phyloP scores from a whole-genome alignment of 2,797 vertebrate genomes.

The Cheirogaleus major region DNA sequence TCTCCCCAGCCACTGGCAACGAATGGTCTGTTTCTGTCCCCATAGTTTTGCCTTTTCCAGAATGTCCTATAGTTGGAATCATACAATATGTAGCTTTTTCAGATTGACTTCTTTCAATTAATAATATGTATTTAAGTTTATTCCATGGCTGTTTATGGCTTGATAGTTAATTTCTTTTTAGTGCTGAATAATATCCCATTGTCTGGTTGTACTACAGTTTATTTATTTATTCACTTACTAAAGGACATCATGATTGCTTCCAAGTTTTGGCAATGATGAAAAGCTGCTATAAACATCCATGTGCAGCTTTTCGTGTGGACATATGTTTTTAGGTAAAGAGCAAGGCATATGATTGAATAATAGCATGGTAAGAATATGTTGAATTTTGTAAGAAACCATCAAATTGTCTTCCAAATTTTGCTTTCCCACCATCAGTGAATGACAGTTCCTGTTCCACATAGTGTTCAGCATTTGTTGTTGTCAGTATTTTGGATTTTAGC shows the following conservation, averaged over 20 bases:
- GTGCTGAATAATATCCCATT: background rate
- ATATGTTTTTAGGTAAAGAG: background rate
- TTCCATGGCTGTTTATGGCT: background rate
- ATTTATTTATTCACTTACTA: background rate
- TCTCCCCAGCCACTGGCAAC: background rate
- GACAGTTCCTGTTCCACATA: background rate
- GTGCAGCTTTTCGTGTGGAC: background rate
- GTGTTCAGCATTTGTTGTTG: background rate
- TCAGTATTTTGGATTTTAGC: background rate
- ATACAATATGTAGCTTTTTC: background rate
- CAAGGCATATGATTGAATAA: background rate
- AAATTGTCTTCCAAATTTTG: background rate
- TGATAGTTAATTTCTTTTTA: background rate
- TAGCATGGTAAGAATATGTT: background rate
- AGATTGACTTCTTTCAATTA: background rate
- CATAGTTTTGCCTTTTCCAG: background rate
- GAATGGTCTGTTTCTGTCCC: background rate
- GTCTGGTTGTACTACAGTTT: background rate
- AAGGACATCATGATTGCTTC: background rate
- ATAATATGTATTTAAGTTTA: background rate
- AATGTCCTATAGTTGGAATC: background rate
- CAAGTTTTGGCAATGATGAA: background rate
- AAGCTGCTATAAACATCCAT: background rate
- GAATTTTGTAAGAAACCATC: background rate
- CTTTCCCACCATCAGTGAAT: background rate